Evolutionary conservation across 1,140 invertebrate genomes (phyloP), one percentile per base, ranked within the genome.

Genomic region (Chionoecetes opilio): DNA sequence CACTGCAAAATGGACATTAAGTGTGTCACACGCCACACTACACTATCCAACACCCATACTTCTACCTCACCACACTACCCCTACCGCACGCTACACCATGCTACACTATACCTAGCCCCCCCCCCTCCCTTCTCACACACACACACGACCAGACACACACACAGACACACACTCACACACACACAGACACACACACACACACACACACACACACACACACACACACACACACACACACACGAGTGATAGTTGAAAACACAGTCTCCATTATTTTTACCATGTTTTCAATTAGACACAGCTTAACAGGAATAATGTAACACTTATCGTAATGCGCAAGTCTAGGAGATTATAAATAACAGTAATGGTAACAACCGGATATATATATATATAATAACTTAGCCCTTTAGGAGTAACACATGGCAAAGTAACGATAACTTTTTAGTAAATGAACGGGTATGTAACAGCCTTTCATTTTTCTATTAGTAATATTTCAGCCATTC

Each of bases 191-290:
- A 75, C 63, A 75, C 63, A 75, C 63, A 75, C 63, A 75, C 63
- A 75, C 63, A 75, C 63, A 75, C 63, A 75, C 63, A 75, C 63
- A 75, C 63, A 75, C 63, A 75, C 63, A 75, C 63, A 75, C 63
- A 75, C 21, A 26, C 63, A 75, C 63, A 75, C 63, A 75, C 63
- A 75, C 63, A 75, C 63, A 75, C 63, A 75, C 63, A 75, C 21
- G n/a, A n/a, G n/a, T n/a, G n/a, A 26, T 1, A 53, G 46, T 9
- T 53, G 63, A n/a, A n/a, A 75, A 75, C 63, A 75, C 26, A 21
- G 63, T 3, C 6, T 26, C n/a, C 63, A 75, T 75, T 75, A 75
- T 75, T n/a, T 75, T 75, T 75, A 75, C 63, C 26, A 75, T 75
- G 63, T 75, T 75, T 75, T 75, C 63, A 75, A 75, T 75, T 75